phyloP scores from a whole-genome alignment of 2,888 invertebrate genomes.

The Amiota mariae region DNA sequence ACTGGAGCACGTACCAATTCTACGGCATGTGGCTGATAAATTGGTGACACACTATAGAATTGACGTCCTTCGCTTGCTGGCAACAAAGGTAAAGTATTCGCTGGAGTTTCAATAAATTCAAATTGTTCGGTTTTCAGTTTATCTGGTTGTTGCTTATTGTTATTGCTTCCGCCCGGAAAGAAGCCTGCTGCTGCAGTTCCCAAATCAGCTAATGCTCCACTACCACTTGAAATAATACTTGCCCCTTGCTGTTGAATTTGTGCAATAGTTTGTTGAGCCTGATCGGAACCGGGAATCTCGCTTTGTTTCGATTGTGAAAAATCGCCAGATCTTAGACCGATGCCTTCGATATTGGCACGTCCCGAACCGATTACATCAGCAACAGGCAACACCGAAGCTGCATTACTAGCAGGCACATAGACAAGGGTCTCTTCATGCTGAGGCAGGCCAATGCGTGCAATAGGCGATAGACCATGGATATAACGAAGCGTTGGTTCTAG shows the following conservation, averaged over 20 bases:
- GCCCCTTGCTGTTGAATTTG: conserved; percentile 37
- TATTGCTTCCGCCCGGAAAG: conserved; percentile 46
- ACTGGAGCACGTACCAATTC: conserved; percentile 66
- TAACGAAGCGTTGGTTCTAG: conserved; percentile 68
- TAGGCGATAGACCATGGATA: conserved; percentile 68
- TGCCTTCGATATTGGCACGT: conserved; percentile 43
- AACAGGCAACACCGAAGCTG: conserved; percentile 57
- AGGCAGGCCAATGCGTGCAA: conserved; percentile 67
- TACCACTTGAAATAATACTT: conserved; percentile 55
- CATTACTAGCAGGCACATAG: conserved; percentile 66
- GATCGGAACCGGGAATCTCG: conserved; percentile 49
- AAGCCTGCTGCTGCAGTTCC: conserved; percentile 55
- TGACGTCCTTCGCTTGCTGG: conserved; percentile 61
- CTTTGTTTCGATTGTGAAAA: conserved; percentile 11
- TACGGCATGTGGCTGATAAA: conserved; percentile 64
- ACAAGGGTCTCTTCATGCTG: conserved; percentile 70
- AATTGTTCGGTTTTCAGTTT: conserved; percentile 54
- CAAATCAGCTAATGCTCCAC: conserved; percentile 50
- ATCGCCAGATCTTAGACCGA: neutral
- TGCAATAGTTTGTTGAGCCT: conserved; percentile 42
- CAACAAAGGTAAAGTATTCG: conserved; percentile 58
- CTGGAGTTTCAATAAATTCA: conserved; percentile 59
- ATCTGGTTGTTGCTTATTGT: conserved; percentile 48
- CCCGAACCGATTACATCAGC: conserved; percentile 51
- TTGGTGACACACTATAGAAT: conserved; percentile 63